These are phyloP conservation scores for Tragulus kanchil DNA, from an alignment of 2,113 vertebrate genomes.

Conservation along the genomic window DNA sequence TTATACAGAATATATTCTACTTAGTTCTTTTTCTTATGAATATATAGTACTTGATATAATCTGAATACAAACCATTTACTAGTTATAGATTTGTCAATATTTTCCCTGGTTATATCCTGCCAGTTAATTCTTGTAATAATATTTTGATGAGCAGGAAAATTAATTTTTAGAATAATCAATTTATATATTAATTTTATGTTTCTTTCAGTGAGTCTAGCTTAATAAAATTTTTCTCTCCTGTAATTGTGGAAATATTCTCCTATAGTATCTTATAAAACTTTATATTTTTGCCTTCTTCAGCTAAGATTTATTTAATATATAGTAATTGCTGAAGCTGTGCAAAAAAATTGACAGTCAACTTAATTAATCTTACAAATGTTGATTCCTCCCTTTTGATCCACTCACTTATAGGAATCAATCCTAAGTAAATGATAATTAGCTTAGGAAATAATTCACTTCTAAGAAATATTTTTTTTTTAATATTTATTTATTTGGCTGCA, in stretches of 20 bases:
- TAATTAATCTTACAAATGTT: background rate
- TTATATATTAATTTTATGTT: background rate
- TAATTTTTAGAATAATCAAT: background rate
- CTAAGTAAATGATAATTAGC: background rate
- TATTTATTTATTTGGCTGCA: too few relatives aligned
- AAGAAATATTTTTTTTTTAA: background rate
- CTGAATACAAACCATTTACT: conserved; percentile 13
- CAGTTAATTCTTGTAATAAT: background rate
- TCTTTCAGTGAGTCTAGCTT: background rate
- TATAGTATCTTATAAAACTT: background rate
- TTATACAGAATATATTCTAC: background rate
- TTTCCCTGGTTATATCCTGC: background rate
- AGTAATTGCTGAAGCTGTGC: background rate
- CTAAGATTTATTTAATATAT: background rate
- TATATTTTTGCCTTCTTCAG: background rate
- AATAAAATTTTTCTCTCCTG: background rate
- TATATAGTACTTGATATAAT: background rate
- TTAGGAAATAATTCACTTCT: conserved; percentile 52
- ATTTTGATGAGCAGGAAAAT: background rate
- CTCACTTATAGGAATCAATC: conserved; percentile 41
- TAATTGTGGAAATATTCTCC: background rate
- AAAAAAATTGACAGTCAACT: background rate
- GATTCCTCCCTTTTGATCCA: background rate
- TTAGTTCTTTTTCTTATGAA: background rate
- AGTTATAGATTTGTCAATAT: conserved; percentile 10